These are phyloP conservation scores for Tenthredo distinguenda DNA, from an alignment of 2,888 invertebrate genomes.

Conservation along the genomic window DNA sequence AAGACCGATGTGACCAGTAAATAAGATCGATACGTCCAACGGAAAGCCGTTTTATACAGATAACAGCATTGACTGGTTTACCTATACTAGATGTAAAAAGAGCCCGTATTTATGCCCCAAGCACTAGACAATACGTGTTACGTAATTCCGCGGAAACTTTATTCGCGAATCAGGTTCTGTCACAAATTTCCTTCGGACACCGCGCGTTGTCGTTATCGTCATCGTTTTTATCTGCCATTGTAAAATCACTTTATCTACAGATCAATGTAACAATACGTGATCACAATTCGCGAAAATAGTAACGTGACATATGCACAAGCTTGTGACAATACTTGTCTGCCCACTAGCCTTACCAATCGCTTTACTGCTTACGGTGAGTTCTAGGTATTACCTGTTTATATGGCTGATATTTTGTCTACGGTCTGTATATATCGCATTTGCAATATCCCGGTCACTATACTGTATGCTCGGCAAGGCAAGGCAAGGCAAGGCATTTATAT, in stretches of 20 bases:
- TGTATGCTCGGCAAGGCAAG: neutral
- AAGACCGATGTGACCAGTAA: constrained; percentile 60
- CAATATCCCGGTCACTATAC: constrained; percentile 28
- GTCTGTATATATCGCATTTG: neutral
- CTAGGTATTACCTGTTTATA: constrained; percentile 64
- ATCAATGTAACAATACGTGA: neutral
- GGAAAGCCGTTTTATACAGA: neutral
- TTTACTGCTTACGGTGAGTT: constrained; percentile 54
- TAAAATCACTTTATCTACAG: neutral
- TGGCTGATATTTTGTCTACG: constrained; percentile 73
- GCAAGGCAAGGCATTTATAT: neutral
- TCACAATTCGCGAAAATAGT: neutral
- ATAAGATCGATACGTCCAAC: constrained; percentile 51
- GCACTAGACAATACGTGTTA: neutral
- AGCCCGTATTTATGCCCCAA: neutral
- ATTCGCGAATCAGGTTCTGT: neutral
- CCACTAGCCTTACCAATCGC: constrained; percentile 7
- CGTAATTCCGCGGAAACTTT: neutral
- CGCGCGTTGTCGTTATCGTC: neutral
- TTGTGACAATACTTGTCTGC: constrained; percentile 7
- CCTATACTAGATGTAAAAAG: neutral
- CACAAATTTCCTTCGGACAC: neutral
- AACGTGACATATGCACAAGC: neutral
- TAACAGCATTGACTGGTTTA: neutral
- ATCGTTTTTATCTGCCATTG: neutral